Evolutionary conservation across 2,888 invertebrate genomes (phyloP), one percentile per base, ranked within the genome.

Genomic region (Scaptomyza tumidula): DNA sequence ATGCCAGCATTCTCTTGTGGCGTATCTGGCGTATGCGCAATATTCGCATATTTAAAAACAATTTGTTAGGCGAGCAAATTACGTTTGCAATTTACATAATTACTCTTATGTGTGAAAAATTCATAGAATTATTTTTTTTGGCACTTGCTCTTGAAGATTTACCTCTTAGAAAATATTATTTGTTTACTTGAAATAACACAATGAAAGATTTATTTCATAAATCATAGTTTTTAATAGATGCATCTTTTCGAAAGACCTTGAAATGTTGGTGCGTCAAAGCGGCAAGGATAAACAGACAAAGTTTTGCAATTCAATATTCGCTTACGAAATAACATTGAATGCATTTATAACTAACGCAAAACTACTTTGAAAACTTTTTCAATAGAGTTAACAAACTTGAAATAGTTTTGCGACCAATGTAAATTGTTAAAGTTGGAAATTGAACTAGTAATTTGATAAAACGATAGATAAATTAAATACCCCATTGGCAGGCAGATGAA

Each of bases 1-100:
- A 54, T 55, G 67, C 53, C 57, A 57, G 53, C 50, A 64, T 16
- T 6, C 14, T 39, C 19, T 35, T 48, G 50, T 11, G 56, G 39
- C 37, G 1, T 55, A 72, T 67, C 57, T 58, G 67, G 56, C 75
- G 77, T 73, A 76, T 76, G 68, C 64, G 73, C 52, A 65, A 61
- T 62, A 64, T 67, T 58, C 56, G 31, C 63, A 59, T 64, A 41
- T 64, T 56, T 48, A 19, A 44, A 54, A 56, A 46, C 49, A 69
- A 61, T 56, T 52, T 39, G 41, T 44, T 37, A 58, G 54, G 27
- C 53, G 29, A 9, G 44, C 11, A 46, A 56, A 71, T 65, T 35
- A 45, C 50, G 60, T 56, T 62, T 71, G 72, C 71, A 59, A 65
- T 76, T 62, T 55, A 29, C 55, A 62, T 76, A 74, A 74, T 74